Evolutionary conservation across 2,888 invertebrate species (phyloP).

Genomic region (Zaprionus bogoriensis): DNA sequence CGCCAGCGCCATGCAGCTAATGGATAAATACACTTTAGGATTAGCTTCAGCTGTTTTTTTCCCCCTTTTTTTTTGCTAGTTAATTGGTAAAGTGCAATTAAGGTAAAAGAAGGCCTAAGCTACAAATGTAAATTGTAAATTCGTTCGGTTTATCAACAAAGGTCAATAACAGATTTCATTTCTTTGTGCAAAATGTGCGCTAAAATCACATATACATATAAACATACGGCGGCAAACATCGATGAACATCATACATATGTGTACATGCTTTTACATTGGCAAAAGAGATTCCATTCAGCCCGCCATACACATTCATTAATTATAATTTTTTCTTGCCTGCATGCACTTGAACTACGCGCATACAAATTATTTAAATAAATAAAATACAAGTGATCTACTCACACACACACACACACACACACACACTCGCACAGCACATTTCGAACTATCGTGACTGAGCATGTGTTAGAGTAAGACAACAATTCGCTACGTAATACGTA

Average conservation of each 20-base stretch:
- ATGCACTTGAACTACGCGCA: constrained; percentile 66
- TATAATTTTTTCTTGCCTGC: constrained; percentile 16
- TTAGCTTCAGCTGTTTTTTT: neutral
- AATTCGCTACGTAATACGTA: constrained; percentile 65
- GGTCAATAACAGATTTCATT: constrained; percentile 35
- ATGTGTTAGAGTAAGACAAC: constrained; percentile 59
- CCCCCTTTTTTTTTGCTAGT: neutral
- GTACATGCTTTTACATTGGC: neutral
- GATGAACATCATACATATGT: constrained; percentile 7
- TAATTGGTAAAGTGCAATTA: neutral
- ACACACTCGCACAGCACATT: constrained; percentile 15
- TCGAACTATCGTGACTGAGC: constrained; percentile 19
- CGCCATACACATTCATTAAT: constrained; percentile 23
- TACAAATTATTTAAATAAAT: constrained; percentile 70
- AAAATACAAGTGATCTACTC: constrained; percentile 64
- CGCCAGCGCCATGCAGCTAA: neutral
- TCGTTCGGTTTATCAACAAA: constrained; percentile 38
- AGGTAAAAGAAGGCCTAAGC: neutral
- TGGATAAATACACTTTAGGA: constrained; percentile 9
- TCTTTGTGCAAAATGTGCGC: constrained; percentile 10
- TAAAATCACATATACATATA: neutral
- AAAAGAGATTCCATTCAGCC: constrained; percentile 25
- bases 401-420: constrained; percentile 4
- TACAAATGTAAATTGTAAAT: neutral
- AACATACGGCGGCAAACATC: neutral